Base-by-base conservation (phyloP, 2,113 vertebrate species). In the Bombycilla garrulus region DNA sequence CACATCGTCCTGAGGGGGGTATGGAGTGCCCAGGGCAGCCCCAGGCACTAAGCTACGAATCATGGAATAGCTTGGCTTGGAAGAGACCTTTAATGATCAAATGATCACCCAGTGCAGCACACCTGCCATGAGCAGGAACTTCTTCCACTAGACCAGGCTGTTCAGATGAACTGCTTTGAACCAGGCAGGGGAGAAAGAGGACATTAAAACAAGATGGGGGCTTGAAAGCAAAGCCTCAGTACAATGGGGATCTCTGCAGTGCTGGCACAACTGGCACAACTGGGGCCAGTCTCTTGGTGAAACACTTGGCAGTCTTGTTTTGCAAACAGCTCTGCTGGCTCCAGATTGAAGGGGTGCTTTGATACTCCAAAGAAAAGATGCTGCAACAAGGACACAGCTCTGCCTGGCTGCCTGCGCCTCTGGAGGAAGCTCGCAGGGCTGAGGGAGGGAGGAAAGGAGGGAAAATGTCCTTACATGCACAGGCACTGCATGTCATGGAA, bases 301-400 rank as follows among this genome's bases (percentile, higher is more conserved):
- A 73, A 71, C 0, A 0, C 45, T 62, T 29, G 45, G 18, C 36
- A 56, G 26, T 20, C 44, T 62, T 5, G 0, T 80, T 94, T 62
- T 45, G 45, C 45, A 60, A 81, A 76, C 28, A 64, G 36, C 15
- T 81, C 54, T 53, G 57, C 16, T 1, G 2, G 60, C 54, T 84
- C 72, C 58, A 92, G 38, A 67, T 1, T 47, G 29, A 71, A 45
- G 11, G 28, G 33, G 14, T 44, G 31, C 11, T 56, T 72, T 48
- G 62, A 51, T 71, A 22, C 8, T 60, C 26, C n/a, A 22, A 66
- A 45, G 15, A 76, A 65, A 58, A 76, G 42, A 26, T 1, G 8
- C n/a, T 21, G 48, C 77, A 85, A 48, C 20, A 40, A 76, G 45
- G 57, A 36, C 33, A 60, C 5, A n/a, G 51, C 48, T 50, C 66